Conservation (phyloP, 2,888 invertebrate genomes). For the Caenorhabditis angaria region DNA sequence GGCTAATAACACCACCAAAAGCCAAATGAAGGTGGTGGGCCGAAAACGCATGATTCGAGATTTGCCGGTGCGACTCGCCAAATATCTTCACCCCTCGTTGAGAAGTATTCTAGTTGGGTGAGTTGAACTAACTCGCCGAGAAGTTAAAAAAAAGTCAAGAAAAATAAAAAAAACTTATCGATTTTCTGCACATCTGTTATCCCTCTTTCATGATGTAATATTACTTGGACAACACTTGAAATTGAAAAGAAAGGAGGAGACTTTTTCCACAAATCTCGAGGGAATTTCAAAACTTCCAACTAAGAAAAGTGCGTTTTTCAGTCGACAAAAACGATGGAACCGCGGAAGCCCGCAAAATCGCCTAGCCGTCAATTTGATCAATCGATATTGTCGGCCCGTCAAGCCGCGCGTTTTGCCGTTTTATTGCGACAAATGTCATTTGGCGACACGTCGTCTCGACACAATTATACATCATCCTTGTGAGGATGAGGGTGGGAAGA, state of each 20-base stretch:
- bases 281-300: no score
- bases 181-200: constrained; percentile 12
- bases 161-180: background rate
- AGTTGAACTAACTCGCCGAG: no score
- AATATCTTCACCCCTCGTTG: constrained; percentile 44
- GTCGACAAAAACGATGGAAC: constrained; percentile 33
- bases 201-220: no score
- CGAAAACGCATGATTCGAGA: constrained; percentile 38
- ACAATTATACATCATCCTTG: constrained; percentile 23
- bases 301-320: no score
- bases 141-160: constrained; percentile 5
- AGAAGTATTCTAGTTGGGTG: constrained; percentile 28
- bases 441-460: constrained; percentile 15
- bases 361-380: constrained; percentile 24
- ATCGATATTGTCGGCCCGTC: constrained; percentile 17
- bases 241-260: no score
- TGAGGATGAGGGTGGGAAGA: constrained; percentile 24
- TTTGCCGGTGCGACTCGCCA: constrained; percentile 28
- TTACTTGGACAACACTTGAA: no score
- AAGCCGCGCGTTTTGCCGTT: constrained; percentile 33
- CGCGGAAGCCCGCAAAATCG: constrained; percentile 32
- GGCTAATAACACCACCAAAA: constrained; percentile 7
- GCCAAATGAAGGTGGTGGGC: background rate
- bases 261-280: no score
- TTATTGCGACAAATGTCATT: constrained; percentile 30